Percentiles rank a stretch among this genome's conserved stretches.
These are phyloP conservation scores for Podargus strigoides DNA, from an alignment of 2,797 vertebrate species.

Conservation along the genomic window DNA sequence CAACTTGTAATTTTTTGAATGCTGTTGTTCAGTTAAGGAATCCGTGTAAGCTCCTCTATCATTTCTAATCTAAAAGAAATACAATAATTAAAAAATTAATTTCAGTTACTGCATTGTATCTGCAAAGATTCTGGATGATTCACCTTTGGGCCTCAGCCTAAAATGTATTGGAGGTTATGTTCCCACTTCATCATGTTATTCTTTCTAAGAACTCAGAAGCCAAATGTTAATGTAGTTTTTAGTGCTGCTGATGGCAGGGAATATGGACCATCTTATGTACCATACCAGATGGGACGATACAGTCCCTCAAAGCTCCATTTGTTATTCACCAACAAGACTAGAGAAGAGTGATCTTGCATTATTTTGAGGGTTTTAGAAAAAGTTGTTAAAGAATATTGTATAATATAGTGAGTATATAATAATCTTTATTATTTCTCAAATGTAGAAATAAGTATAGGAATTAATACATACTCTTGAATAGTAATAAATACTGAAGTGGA, in stretches of 20 bases:
- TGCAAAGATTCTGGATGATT: neutral
- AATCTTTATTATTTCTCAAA: neutral
- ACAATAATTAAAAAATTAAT: neutral
- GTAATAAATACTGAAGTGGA: neutral
- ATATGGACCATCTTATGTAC: neutral
- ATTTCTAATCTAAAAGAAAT: neutral
- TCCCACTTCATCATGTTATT: neutral
- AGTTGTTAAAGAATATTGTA: neutral
- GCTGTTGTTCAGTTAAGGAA: neutral
- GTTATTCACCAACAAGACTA: neutral
- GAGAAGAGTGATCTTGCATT: neutral
- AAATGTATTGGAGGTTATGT: neutral
- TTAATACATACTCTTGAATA: neutral
- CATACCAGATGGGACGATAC: accelerated
- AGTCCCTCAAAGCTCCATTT: neutral
- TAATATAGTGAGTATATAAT: neutral
- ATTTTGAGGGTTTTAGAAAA: neutral
- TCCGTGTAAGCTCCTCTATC: neutral
- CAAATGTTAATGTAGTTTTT: neutral
- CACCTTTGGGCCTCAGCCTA: neutral
- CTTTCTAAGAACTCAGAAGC: neutral
- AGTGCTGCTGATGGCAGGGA: neutral
- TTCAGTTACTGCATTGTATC: neutral
- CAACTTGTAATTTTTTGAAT: neutral
- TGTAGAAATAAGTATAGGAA: neutral